phyloP scores from a whole-genome alignment of 1,140 invertebrate genomes.

The Adelges cooleyi region DNA sequence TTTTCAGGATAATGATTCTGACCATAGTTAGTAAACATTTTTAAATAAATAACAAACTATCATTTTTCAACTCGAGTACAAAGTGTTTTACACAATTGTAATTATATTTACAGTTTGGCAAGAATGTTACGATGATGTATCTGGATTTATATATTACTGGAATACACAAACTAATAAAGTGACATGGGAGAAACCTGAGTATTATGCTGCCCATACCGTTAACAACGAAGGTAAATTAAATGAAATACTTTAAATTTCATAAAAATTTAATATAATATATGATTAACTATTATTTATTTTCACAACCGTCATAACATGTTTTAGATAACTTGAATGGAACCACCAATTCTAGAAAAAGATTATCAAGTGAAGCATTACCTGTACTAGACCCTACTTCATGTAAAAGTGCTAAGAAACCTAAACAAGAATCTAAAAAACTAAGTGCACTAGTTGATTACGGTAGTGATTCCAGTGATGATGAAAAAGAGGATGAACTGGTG shows the following conservation, averaged over 20 bases:
- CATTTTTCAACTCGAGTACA: too few species aligned
- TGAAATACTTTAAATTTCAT: too few species aligned
- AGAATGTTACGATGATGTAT: constrained; percentile 24
- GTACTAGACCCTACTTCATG: neutral
- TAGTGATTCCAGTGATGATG: constrained; percentile 22
- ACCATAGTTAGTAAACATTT: neutral
- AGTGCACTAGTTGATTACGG: constrained; percentile 21
- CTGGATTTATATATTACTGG: constrained; percentile 25
- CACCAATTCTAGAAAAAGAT: neutral
- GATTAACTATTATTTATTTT: too few species aligned
- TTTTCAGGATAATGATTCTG: constrained; percentile 1
- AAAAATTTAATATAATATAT: too few species aligned
- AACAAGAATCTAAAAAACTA: constrained; percentile 2
- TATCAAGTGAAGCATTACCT: constrained; percentile 3
- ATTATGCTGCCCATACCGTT: neutral
- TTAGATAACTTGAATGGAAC: neutral
- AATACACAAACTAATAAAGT: constrained; percentile 24
- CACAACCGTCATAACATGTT: too few species aligned
- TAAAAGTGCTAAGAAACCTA: constrained; percentile 8
- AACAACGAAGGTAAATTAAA: neutral
- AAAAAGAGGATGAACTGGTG: neutral
- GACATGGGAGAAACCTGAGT: constrained; percentile 19
- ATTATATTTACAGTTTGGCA: constrained; percentile 10
- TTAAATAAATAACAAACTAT: too few species aligned
- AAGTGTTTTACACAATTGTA: too few species aligned